These are phyloP conservation scores for Oncopodura yosiiana DNA, from an alignment of 1,140 invertebrate genomes.

Conservation along the genomic window DNA sequence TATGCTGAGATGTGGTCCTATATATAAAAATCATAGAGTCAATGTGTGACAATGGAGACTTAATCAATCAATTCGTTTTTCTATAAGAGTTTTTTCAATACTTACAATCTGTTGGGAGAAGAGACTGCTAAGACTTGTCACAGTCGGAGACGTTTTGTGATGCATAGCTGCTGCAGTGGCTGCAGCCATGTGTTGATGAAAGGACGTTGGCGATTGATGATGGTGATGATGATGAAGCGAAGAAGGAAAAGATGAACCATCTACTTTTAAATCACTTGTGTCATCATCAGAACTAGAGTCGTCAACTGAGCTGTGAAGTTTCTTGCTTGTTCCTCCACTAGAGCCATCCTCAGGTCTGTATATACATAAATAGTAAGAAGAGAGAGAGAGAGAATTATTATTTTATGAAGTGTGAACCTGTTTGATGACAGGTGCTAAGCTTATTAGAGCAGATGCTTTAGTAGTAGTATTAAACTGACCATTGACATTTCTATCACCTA, in stretches of 20 bases:
- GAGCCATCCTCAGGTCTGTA: conserved; percentile 35
- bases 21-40: background rate
- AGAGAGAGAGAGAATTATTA: too few species aligned
- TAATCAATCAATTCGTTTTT: background rate
- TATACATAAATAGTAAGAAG: too few species aligned
- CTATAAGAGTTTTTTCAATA: background rate
- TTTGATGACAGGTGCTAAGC: too few species aligned
- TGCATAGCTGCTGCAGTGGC: background rate
- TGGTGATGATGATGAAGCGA: conserved; percentile 6
- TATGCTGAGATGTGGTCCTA: conserved; percentile 8
- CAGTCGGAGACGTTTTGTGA: background rate
- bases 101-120: conserved; percentile 25
- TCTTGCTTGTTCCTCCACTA: conserved; percentile 27
- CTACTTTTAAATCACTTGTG: conserved; percentile 29
- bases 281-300: conserved; percentile 33
- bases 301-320: conserved; percentile 31
- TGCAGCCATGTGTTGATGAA: too few species aligned
- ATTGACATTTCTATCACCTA: too few species aligned
- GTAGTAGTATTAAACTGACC: too few species aligned
- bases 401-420: too few species aligned
- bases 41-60: background rate
- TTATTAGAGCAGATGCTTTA: too few species aligned
- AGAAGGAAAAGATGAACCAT: conserved; percentile 12
- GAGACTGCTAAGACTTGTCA: conserved; percentile 7
- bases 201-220: background rate